These are phyloP conservation scores for Hofmannophila pseudospretella DNA, from an alignment of 2,888 invertebrate genomes.

Conservation along the genomic window DNA sequence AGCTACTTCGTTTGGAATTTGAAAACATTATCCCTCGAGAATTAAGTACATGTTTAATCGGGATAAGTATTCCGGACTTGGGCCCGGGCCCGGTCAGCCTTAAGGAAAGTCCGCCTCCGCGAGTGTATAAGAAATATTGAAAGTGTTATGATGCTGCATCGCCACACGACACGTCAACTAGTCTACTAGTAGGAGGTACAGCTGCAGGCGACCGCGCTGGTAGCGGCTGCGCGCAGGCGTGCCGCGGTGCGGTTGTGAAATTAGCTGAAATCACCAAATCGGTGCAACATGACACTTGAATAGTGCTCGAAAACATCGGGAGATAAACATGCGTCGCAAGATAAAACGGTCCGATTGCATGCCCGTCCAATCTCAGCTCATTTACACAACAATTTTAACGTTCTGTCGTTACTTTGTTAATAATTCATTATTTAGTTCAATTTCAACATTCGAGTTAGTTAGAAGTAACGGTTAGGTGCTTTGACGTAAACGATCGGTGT, in stretches of 20 bases:
- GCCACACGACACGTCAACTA: slow-evolving; percentile 21
- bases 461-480: slow-evolving; percentile 25
- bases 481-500: slow-evolving; percentile 21
- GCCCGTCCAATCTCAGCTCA: slow-evolving; percentile 73
- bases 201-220: slow-evolving; percentile 54
- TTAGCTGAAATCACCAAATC: slow-evolving; percentile 61
- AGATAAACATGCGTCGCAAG: slow-evolving; percentile 45
- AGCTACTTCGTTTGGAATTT: too few species aligned
- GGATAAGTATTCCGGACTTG: too few species aligned
- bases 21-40: too few species aligned
- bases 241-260: slow-evolving; percentile 62
- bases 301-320: slow-evolving; percentile 24
- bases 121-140: too few species aligned
- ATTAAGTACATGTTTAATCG: too few species aligned
- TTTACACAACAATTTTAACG: slow-evolving; percentile 68
- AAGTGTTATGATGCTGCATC: not conserved
- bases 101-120: too few species aligned
- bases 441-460: slow-evolving; percentile 19
- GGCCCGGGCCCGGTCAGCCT: too few species aligned
- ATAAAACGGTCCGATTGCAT: slow-evolving; percentile 36
- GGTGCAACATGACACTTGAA: slow-evolving; percentile 32
- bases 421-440: slow-evolving; percentile 12
- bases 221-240: slow-evolving; percentile 40
- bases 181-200: slow-evolving; percentile 37
- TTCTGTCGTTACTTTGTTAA: slow-evolving; percentile 4